Evolutionary conservation across 2,888 invertebrate genomes (phyloP).

Genomic region (Tetheella fluctuosa): DNA sequence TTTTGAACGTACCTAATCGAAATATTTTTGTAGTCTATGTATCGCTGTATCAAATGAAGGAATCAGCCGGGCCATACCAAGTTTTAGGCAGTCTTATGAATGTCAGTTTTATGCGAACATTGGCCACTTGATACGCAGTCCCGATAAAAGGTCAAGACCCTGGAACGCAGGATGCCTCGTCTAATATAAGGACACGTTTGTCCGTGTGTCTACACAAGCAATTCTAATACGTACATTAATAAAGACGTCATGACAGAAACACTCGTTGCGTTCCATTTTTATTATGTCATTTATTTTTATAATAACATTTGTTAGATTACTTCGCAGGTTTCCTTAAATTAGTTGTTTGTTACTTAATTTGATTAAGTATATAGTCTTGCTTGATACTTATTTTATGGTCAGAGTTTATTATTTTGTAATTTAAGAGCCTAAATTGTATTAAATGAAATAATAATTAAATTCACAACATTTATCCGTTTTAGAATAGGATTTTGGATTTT

Average conservation of each 20-base stretch:
- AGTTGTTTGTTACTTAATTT: neutral
- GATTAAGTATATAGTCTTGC: neutral
- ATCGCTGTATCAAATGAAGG: neutral
- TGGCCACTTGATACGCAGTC: slow-evolving; percentile 55
- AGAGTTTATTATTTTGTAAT: no score
- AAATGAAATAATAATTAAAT: no score
- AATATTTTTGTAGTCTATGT: no score
- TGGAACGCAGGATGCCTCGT: slow-evolving; percentile 61
- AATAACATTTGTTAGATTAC: neutral
- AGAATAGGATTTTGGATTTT: no score
- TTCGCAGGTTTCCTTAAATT: neutral
- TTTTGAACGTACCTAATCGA: no score
- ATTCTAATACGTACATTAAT: slow-evolving; percentile 28
- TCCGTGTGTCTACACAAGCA: slow-evolving; percentile 35
- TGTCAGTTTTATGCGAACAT: slow-evolving; percentile 57
- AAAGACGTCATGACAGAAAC: slow-evolving; percentile 25
- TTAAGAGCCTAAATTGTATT: no score
- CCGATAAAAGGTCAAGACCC: slow-evolving; percentile 75
- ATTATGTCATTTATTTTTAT: slow-evolving; percentile 19
- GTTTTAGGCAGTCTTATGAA: slow-evolving; percentile 34
- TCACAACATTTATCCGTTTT: no score
- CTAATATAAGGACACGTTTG: slow-evolving; percentile 65
- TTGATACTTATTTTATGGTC: neutral
- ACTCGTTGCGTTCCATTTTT: slow-evolving; percentile 26
- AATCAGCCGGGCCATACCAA: neutral